A percentile compares a stretch with the other conserved stretches of the same genome.
Conservation (phyloP, 2,113 vertebrate species). For the Pluvianellus socialis region DNA sequence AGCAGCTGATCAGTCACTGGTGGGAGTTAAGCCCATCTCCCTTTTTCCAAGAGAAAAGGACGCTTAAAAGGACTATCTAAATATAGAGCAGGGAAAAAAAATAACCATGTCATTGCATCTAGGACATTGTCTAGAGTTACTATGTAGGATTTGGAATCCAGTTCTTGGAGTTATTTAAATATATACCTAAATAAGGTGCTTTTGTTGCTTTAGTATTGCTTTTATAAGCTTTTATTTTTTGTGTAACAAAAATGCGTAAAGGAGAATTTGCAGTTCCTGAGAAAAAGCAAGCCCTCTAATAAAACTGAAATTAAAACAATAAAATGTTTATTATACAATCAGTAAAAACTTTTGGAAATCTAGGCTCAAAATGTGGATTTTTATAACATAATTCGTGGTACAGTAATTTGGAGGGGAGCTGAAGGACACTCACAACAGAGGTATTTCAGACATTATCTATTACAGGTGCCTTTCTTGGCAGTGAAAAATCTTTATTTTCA, state of each 20-base stretch:
- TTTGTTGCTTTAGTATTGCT: neutral
- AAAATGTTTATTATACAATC: neutral
- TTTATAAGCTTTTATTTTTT: neutral
- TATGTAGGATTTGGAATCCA: slow-evolving; percentile 42
- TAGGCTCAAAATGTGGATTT: neutral
- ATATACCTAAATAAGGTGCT: slow-evolving; percentile 6
- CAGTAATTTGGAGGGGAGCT: neutral
- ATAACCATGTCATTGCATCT: slow-evolving; percentile 62
- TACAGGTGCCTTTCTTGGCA: neutral
- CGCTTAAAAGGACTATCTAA: slow-evolving; percentile 36
- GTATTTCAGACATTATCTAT: neutral
- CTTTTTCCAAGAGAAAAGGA: slow-evolving; percentile 30
- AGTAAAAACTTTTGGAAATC: neutral
- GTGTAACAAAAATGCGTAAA: neutral
- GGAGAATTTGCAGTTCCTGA: neutral
- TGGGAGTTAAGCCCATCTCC: slow-evolving; percentile 42
- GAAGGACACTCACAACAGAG: neutral
- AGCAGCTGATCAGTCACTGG: slow-evolving; percentile 35
- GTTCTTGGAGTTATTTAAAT: slow-evolving; percentile 47
- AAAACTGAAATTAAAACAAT: neutral
- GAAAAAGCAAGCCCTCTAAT: neutral
- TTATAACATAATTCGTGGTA: neutral
- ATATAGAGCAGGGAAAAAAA: slow-evolving; percentile 29
- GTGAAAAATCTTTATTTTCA: slow-evolving; percentile 15
- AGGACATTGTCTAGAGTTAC: slow-evolving; percentile 24